Conservation (phyloP, 2,888 invertebrate species). For the Zele albiditarsus region DNA sequence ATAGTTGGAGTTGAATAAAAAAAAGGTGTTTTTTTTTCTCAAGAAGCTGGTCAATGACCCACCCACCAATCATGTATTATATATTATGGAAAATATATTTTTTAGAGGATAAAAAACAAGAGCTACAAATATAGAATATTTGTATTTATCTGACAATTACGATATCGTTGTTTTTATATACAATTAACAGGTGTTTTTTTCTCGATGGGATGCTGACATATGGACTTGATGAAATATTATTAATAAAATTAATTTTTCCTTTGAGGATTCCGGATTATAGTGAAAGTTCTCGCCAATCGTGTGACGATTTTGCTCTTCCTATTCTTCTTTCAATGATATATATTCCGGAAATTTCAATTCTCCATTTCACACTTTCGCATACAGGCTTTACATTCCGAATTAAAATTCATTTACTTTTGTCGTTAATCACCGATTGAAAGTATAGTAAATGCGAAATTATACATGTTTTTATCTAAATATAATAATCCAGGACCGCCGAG, state of each 20-base stretch:
- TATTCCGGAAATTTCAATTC: conserved; percentile 6
- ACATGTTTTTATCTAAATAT: conserved; percentile 31
- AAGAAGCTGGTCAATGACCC: conserved; percentile 9
- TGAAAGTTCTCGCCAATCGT: background rate
- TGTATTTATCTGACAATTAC: conserved; percentile 62
- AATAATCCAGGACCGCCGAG: conserved; percentile 40
- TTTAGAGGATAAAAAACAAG: background rate
- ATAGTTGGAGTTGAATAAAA: conserved; percentile 7
- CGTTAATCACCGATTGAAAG: conserved; percentile 45
- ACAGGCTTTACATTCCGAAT: conserved; percentile 26
- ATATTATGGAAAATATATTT: background rate
- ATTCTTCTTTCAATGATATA: background rate
- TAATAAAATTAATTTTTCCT: background rate
- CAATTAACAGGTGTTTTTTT: background rate
- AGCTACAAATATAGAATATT: conserved; percentile 59
- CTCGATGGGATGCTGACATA: background rate
- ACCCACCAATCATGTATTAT: background rate
- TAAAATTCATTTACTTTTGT: conserved; percentile 33
- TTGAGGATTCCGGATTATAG: background rate
- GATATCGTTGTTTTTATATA: conserved; percentile 48
- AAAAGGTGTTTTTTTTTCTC: background rate
- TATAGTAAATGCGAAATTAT: conserved; percentile 44
- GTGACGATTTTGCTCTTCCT: background rate
- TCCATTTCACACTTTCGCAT: conserved; percentile 32
- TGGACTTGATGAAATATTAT: background rate